Evolutionary conservation across 2,888 invertebrate genomes (phyloP).

Genomic region (Corbicula japonica): DNA sequence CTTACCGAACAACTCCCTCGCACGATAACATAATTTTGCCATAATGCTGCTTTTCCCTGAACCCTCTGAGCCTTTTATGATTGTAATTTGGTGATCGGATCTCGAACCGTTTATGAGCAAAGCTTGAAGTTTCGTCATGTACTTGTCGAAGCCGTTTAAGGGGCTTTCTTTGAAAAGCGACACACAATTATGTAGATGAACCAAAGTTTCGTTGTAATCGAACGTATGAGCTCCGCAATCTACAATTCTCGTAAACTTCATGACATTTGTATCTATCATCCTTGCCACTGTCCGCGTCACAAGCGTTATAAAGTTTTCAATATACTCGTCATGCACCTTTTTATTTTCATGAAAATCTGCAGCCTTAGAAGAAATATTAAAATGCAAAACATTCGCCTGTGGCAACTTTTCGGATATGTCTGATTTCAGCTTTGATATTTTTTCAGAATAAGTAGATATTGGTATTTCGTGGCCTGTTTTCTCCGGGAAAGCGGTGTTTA

Average conservation of each 20-base stretch:
- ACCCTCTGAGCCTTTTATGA: slow-evolving; percentile 63
- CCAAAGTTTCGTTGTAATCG: slow-evolving; percentile 56
- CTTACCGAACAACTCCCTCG: slow-evolving; percentile 66
- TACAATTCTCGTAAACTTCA: neutral
- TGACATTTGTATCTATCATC: slow-evolving; percentile 21
- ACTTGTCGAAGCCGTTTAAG: slow-evolving; percentile 42
- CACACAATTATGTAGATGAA: slow-evolving; percentile 65
- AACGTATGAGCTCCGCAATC: slow-evolving; percentile 31
- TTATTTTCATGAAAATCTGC: slow-evolving; percentile 23
- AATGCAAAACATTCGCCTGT: neutral
- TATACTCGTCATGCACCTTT: slow-evolving; percentile 51
- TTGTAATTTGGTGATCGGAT: slow-evolving; percentile 64
- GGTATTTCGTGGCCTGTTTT: too few species aligned
- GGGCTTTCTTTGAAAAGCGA: slow-evolving; percentile 33
- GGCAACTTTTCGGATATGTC: slow-evolving; percentile 24
- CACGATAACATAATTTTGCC: slow-evolving; percentile 58
- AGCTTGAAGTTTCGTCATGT: slow-evolving; percentile 60
- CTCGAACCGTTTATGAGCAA: slow-evolving; percentile 61
- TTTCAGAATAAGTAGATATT: neutral
- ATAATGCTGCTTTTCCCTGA: slow-evolving; percentile 64
- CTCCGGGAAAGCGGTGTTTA: too few species aligned
- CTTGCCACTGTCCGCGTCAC: slow-evolving; percentile 37
- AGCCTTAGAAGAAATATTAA: neutral
- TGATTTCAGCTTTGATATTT: slow-evolving; percentile 30
- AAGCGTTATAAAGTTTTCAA: slow-evolving; percentile 64